These are phyloP conservation scores for Drosophila paracracens DNA, from an alignment of 2,888 invertebrate genomes.

Conservation along the genomic window DNA sequence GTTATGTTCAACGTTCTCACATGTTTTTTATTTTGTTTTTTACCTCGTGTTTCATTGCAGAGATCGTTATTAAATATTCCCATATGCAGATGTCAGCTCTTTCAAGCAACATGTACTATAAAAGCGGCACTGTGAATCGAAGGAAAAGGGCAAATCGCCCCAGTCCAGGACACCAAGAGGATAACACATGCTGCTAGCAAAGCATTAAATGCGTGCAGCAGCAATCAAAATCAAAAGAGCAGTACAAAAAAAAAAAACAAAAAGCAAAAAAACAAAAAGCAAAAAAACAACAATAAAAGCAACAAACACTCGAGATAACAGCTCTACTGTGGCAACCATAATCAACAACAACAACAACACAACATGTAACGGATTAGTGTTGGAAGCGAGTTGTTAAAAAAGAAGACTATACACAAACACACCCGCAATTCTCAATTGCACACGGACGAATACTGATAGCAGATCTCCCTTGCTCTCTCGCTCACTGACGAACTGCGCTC, in stretches of 20 bases:
- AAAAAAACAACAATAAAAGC: constrained; percentile 1
- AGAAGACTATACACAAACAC: constrained; percentile 19
- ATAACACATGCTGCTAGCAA: constrained; percentile 49
- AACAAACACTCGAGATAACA: constrained; percentile 6
- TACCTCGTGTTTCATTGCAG: constrained; percentile 41
- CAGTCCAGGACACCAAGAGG: constrained; percentile 54
- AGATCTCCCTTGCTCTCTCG: constrained; percentile 8
- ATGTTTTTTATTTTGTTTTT: neutral
- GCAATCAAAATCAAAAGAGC: constrained; percentile 35
- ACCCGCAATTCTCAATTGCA: constrained; percentile 26
- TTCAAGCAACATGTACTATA: constrained; percentile 72
- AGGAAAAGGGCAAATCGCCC: constrained; percentile 71
- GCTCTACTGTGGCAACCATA: constrained; percentile 22
- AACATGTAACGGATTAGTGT: constrained; percentile 21
- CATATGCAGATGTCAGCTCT: constrained; percentile 68
- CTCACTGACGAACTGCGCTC: constrained; percentile 21
- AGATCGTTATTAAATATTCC: constrained; percentile 26
- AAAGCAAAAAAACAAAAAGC: constrained; percentile 3
- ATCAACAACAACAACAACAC: constrained; percentile 25
- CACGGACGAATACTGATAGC: constrained; percentile 1
- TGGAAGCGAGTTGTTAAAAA: constrained; percentile 11
- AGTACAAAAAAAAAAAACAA: constrained; percentile 16
- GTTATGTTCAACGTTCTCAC: neutral
- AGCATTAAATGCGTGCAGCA: constrained; percentile 27
- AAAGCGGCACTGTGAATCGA: constrained; percentile 68